These are phyloP conservation scores for Gobionotothen gibberifrons DNA, from an alignment of 2,797 vertebrate species.

Conservation along the genomic window DNA sequence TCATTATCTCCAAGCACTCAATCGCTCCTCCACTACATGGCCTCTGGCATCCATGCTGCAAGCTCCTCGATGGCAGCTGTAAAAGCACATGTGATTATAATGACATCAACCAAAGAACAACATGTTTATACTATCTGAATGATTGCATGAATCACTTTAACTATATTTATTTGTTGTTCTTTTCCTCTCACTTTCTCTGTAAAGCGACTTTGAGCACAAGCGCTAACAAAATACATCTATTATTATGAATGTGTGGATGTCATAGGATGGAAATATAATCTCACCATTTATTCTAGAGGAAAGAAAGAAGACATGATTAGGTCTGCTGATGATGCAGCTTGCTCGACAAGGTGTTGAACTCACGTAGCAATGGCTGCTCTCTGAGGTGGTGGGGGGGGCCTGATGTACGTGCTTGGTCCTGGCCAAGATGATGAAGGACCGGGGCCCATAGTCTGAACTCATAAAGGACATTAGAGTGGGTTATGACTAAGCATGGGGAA, in stretches of 20 bases:
- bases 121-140: too few species aligned
- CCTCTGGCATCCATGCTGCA: slow-evolving; percentile 47
- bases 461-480: background rate
- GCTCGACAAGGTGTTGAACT: background rate
- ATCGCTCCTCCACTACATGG: slow-evolving; percentile 45
- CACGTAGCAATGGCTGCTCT: background rate
- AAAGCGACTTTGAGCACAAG: too few species aligned
- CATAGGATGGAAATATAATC: background rate
- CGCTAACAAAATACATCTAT: too few species aligned
- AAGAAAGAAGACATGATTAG: background rate
- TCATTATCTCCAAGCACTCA: slow-evolving; percentile 64
- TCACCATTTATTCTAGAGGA: background rate
- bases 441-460: background rate
- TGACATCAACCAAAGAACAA: background rate
- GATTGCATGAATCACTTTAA: too few species aligned
- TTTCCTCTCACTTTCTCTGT: too few species aligned
- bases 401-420: background rate
- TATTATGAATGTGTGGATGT: background rate
- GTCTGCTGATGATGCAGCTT: background rate
- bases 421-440: slow-evolving; percentile 1
- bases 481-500: background rate
- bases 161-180: too few species aligned
- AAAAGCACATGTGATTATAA: slow-evolving; percentile 21
- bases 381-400: background rate
- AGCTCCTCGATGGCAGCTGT: slow-evolving; percentile 39